Percentiles rank a stretch among this genome's conserved stretches.
These are phyloP conservation scores for Syngnathus scovelli DNA, from an alignment of 2,113 vertebrate species.

Conservation along the genomic window DNA sequence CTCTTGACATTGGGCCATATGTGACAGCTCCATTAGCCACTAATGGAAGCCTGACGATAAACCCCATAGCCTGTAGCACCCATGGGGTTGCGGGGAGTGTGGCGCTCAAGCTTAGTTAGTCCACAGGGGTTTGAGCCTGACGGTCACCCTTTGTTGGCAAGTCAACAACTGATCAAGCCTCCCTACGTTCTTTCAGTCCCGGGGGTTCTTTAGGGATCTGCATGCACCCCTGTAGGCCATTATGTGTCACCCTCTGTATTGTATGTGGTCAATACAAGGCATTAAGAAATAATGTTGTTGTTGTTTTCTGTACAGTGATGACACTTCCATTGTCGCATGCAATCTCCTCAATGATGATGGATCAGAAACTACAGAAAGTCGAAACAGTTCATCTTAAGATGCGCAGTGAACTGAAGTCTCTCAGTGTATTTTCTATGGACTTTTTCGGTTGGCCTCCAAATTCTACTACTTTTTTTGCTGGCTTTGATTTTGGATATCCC, in stretches of 20 bases:
- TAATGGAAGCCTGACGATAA: conserved; percentile 54
- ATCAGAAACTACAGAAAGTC: neutral
- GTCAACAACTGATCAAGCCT: conserved; percentile 37
- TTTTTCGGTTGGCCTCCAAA: neutral
- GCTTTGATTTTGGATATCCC: neutral
- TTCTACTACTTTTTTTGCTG: neutral
- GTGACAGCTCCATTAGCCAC: conserved; percentile 69
- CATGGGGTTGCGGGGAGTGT: conserved; percentile 20
- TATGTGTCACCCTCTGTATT: neutral
- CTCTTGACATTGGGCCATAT: conserved; percentile 51
- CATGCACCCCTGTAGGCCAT: neutral
- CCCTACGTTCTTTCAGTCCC: conserved; percentile 16
- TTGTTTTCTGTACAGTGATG: neutral
- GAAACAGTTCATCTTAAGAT: neutral
- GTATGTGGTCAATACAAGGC: neutral
- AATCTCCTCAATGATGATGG: neutral
- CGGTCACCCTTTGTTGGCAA: conserved; percentile 28
- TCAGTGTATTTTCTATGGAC: neutral
- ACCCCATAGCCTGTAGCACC: conserved; percentile 40
- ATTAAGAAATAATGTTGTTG: neutral
- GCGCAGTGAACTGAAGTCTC: neutral
- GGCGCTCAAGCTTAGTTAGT: conserved; percentile 11
- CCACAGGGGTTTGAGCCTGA: conserved; percentile 18
- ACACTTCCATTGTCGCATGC: neutral
- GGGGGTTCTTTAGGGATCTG: conserved; percentile 16